Conservation (phyloP, 2,888 invertebrate genomes). For the Aleiodes alternator region DNA sequence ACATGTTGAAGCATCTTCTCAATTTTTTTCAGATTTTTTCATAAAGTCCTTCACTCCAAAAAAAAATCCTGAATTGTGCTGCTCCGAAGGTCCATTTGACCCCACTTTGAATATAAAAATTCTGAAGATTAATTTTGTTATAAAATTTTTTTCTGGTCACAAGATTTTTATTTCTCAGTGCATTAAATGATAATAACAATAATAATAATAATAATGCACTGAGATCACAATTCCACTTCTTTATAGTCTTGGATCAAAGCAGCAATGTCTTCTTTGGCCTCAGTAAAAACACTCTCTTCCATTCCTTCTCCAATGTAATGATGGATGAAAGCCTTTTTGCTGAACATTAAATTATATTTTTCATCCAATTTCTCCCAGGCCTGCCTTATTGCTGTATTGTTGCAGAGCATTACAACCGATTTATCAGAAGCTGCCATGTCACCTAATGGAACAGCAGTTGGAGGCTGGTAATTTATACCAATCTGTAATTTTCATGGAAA, state of each 20-base stretch:
- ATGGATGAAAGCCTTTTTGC: constrained; percentile 91
- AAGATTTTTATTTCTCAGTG: not conserved
- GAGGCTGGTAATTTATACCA: constrained; percentile 79
- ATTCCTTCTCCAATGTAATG: constrained; percentile 88
- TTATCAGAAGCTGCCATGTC: constrained; percentile 85
- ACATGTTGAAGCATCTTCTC: too few species aligned
- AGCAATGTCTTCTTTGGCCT: constrained; percentile 80
- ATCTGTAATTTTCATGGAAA: constrained; percentile 75
- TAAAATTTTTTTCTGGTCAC: too few species aligned
- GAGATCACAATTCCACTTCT: constrained; percentile 78
- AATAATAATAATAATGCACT: not conserved
- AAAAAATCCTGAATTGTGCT: too few species aligned
- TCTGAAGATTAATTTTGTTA: too few species aligned
- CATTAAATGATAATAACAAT: too few species aligned
- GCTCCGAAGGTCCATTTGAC: too few species aligned
- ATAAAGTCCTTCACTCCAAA: too few species aligned
- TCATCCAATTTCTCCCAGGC: constrained; percentile 88
- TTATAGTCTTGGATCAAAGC: constrained; percentile 82
- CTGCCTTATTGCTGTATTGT: constrained; percentile 86
- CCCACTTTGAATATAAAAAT: too few species aligned
- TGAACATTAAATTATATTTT: constrained; percentile 89
- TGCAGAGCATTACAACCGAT: constrained; percentile 91
- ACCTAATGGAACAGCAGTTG: constrained; percentile 78
- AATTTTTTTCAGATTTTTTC: too few species aligned
- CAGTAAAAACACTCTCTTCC: constrained; percentile 82